Evolutionary conservation across 2,113 vertebrate species (phyloP).

Genomic region (Furnarius figulus): DNA sequence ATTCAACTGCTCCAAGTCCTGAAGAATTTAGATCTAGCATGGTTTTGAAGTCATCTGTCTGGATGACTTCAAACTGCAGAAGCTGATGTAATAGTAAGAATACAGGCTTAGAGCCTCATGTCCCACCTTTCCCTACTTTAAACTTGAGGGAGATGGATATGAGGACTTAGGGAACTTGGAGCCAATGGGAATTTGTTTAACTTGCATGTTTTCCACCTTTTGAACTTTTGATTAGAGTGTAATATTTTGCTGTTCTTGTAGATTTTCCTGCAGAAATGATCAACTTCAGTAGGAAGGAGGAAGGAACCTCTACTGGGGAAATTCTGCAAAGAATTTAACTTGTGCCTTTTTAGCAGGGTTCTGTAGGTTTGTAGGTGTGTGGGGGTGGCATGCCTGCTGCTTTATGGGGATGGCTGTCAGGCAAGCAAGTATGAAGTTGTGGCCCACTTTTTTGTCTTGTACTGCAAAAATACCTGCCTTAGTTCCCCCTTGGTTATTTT

Average conservation of each 20-base stretch:
- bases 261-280: not conserved
- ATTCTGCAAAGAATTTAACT: not conserved
- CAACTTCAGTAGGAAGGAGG: not conserved
- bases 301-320: not conserved
- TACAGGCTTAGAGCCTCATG: not conserved
- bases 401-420: not conserved
- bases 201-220: not conserved
- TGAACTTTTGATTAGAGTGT: not conserved
- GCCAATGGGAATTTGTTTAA: not conserved
- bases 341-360: not conserved
- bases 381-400: not conserved
- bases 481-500: not conserved
- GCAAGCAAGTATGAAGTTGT: not conserved
- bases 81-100: not conserved
- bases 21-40: not conserved
- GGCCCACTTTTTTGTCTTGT: not conserved
- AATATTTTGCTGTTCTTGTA: not conserved
- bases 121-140: not conserved
- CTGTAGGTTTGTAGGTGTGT: not conserved
- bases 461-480: not conserved
- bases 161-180: not conserved
- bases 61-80: not conserved
- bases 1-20: not conserved
- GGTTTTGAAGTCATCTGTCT: not conserved
- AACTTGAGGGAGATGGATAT: not conserved